phyloP scores from a whole-genome alignment of 2,113 vertebrate genomes.

The Mustelus asterias region DNA sequence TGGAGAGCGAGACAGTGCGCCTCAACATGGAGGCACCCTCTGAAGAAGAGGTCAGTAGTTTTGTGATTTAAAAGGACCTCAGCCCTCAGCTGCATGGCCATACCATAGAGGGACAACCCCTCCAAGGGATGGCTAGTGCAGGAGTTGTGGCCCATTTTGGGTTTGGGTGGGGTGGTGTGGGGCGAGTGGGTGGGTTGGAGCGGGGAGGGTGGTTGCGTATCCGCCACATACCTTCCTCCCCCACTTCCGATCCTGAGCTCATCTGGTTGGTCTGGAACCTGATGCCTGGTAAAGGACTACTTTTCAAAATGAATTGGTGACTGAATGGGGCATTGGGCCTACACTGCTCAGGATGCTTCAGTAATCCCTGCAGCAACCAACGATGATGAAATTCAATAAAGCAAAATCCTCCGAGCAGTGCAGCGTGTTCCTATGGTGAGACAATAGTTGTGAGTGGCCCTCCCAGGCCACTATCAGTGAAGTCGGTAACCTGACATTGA shows the following conservation, averaged over 20 bases:
- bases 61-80: not conserved
- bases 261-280: no score
- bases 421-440: not conserved
- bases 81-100: not conserved
- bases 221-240: no score
- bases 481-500: not conserved
- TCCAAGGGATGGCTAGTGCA: not conserved
- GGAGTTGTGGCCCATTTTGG: not conserved
- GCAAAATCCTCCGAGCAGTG: not conserved
- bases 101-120: not conserved
- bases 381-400: not conserved
- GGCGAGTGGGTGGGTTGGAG: no score
- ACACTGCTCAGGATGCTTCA: no score
- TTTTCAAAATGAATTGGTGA: no score
- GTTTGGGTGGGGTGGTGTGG: no score
- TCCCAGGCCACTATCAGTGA: not conserved
- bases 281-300: no score
- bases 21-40: not conserved
- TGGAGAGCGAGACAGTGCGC: not conserved
- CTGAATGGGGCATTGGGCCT: no score
- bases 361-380: not conserved
- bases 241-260: no score
- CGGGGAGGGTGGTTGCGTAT: no score
- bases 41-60: not conserved
- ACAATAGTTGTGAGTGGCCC: not conserved